Base-by-base conservation (phyloP, 2,797 vertebrate species). In the Danio jaintianensis region DNA sequence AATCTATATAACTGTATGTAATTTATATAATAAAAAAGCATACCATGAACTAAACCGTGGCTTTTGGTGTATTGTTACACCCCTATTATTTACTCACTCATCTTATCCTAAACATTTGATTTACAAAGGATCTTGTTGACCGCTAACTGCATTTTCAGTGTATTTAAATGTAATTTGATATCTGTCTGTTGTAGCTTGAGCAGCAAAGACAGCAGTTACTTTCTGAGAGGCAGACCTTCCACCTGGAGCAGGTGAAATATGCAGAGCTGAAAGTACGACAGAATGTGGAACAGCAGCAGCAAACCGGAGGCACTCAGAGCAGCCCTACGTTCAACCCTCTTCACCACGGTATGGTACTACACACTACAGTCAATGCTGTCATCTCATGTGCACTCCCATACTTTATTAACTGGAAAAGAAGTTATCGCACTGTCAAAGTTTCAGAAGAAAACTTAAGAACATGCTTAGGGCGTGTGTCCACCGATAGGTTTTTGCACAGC, bases 131-230 rank as follows among this genome's bases (percentile, higher is more conserved):
- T 45, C 18, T 22, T 66, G 11, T 20, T 22, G 18, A 66, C 64
- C 22, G 62, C 13, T 22, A 29, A 36, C 15, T 16, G 50, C 4
- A 12, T 20, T 42, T 53, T 70, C 15, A 70, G 42, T 3, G 10
- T 70, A 18, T 53, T 55, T 20, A 12, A 55, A 71, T 36, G 9
- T n/a, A 4, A 20, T 53, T 36, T 42, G 22, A 52, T 52, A 16
- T 64, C 1, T 73, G 1, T 73, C 7, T 73, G 40, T 66, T 66
- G 0, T 72, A 99, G 98, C 81, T 99, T 80, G 98, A 99, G 88
- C 97, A 98, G 87, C 98, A 99, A 92, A 93, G 98, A 58, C 98
- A 99, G 66, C 98, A 99, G 92, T 88, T 99, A 80, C 93, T 99
- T 69, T 94, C 96, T 0, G 98, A 99, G 84, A 93, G 98, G 59